Evolutionary conservation across 2,797 vertebrate species (phyloP).

Genomic region (Dryobates pubescens): DNA sequence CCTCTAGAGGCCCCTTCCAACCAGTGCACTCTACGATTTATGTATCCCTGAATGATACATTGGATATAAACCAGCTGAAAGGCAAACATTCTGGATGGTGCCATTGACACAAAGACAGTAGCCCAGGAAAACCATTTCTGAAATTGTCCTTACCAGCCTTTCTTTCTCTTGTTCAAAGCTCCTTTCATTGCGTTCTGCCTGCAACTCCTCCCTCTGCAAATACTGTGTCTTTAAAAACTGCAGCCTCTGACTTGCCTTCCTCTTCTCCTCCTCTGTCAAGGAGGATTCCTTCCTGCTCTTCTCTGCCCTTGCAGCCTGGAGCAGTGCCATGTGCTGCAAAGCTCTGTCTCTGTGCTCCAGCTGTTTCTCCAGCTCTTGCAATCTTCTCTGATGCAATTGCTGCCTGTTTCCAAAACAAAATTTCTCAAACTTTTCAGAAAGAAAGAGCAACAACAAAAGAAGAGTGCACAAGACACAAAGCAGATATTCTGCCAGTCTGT

Average conservation of each 20-base stretch:
- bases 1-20: too few species aligned
- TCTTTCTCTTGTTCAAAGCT: slow-evolving; percentile 12
- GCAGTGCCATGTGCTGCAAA: slow-evolving; percentile 15
- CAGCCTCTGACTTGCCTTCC: slow-evolving; percentile 43
- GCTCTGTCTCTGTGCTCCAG: slow-evolving; percentile 31
- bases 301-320: slow-evolving; percentile 52
- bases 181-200: neutral
- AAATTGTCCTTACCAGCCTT: slow-evolving; percentile 41
- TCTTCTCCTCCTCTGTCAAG: neutral
- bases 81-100: neutral
- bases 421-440: slow-evolving; percentile 21
- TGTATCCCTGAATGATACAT: neutral
- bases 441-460: neutral
- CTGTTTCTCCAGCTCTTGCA: slow-evolving; percentile 44
- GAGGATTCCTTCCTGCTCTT: slow-evolving; percentile 42
- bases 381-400: slow-evolving; percentile 15
- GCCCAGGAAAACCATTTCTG: neutral
- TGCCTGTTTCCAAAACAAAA: slow-evolving; percentile 62
- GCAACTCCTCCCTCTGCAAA: slow-evolving; percentile 25
- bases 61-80: neutral
- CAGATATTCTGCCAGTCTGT: neutral
- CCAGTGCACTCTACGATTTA: too few species aligned
- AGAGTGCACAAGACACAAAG: neutral
- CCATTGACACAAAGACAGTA: neutral
- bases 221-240: neutral